phyloP scores from a whole-genome alignment of 2,888 invertebrate species.

The Trachelus iudaicus region DNA sequence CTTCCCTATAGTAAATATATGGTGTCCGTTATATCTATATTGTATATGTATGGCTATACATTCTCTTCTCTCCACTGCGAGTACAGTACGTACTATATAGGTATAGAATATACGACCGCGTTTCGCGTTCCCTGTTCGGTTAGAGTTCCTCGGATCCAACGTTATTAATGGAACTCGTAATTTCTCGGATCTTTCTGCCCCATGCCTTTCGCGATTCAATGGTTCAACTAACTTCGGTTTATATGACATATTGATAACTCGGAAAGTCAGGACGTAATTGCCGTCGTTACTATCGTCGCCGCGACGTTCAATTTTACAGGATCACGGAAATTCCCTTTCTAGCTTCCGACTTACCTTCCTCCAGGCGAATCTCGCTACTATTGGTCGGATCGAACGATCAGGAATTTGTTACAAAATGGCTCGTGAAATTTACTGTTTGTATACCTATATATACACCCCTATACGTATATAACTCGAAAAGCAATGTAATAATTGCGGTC shows the following conservation, averaged over 20 bases:
- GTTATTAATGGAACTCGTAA: constrained; percentile 6
- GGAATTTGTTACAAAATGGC: not conserved
- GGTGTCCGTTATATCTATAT: not conserved
- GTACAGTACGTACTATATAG: not conserved
- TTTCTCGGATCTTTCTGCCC: not conserved
- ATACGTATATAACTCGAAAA: not conserved
- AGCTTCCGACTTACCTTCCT: not conserved
- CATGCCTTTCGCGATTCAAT: constrained; percentile 1
- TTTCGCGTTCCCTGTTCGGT: not conserved
- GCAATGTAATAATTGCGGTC: not conserved
- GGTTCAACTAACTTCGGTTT: not conserved
- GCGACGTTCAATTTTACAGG: not conserved
- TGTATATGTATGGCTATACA: not conserved
- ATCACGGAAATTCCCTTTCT: not conserved
- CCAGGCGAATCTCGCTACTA: not conserved
- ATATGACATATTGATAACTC: not conserved
- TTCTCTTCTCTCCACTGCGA: not conserved
- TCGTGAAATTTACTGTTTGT: not conserved
- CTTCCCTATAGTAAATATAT: not conserved
- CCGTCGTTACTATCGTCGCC: not conserved
- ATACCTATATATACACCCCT: constrained; percentile 4
- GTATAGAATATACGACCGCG: not conserved
- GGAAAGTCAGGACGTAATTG: not conserved
- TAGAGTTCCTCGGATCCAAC: not conserved
- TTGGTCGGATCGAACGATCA: not conserved